phyloP scores from a whole-genome alignment of 2,797 vertebrate species.

The Lacerta viridis region DNA sequence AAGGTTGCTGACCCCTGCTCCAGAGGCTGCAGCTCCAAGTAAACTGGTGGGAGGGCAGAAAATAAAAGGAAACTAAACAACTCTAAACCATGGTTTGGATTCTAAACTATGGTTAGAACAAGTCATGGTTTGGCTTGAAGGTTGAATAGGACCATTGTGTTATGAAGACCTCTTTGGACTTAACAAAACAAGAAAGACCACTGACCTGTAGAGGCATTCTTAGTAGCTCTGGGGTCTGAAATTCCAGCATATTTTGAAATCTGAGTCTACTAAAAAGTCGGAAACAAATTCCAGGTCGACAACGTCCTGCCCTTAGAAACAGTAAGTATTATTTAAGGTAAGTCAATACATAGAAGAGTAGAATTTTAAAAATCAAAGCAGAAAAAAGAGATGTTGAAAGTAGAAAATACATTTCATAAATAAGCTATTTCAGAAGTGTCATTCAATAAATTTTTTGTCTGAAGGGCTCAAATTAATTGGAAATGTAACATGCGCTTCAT shows the following conservation, averaged over 20 bases:
- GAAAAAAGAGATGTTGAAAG: too few relatives aligned
- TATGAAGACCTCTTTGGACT: neutral
- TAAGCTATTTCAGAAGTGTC: neutral
- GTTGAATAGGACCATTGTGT: neutral
- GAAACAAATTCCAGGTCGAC: conserved; percentile 93
- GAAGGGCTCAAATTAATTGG: neutral
- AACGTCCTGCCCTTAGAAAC: conserved; percentile 91
- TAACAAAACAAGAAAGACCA: neutral
- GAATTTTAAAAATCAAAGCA: neutral
- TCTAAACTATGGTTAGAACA: neutral
- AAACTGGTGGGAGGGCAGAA: neutral
- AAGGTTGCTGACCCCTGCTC: neutral
- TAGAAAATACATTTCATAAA: neutral
- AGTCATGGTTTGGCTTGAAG: neutral
- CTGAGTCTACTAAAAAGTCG: conserved; percentile 91
- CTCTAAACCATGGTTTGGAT: neutral
- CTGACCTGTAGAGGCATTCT: conserved; percentile 96
- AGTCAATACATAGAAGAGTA: conserved; percentile 12
- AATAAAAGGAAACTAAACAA: neutral
- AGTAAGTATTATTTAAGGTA: conserved; percentile 56
- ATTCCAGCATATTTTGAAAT: conserved; percentile 93
- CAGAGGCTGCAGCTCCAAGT: neutral
- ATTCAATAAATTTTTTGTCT: neutral
- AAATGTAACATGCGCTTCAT: neutral
- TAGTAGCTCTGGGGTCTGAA: conserved; percentile 93